A percentile compares a stretch with the other conserved stretches of the same genome.
phyloP scores from a whole-genome alignment of 2,888 invertebrate species.

The Mimachlamys varia region DNA sequence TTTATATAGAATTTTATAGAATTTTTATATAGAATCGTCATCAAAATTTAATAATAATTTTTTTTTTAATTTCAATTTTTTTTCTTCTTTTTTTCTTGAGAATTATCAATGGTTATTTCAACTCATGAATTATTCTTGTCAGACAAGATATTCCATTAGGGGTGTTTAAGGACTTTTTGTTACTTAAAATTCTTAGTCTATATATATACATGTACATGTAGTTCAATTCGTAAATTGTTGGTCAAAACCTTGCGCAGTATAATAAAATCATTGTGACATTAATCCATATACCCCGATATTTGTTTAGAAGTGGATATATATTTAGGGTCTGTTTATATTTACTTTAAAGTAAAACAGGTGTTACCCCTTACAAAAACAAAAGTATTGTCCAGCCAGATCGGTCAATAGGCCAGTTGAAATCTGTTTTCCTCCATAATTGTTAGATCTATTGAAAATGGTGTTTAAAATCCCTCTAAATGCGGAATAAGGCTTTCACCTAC shows the following conservation, averaged over 20 bases:
- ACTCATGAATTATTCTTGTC: too few species aligned
- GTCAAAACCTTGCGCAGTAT: neutral
- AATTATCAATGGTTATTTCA: too few species aligned
- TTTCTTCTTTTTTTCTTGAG: too few species aligned
- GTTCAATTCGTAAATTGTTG: neutral
- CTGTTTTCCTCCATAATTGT: conserved; percentile 9
- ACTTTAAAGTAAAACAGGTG: neutral
- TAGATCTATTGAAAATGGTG: neutral
- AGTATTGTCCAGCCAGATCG: neutral
- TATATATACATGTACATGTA: too few species aligned
- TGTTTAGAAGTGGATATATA: neutral
- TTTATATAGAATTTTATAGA: too few species aligned
- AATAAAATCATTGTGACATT: neutral
- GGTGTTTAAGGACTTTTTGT: too few species aligned
- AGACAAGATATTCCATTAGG: too few species aligned
- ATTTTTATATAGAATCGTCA: too few species aligned
- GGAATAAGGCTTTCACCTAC: conserved; percentile 6
- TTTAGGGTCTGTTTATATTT: neutral
- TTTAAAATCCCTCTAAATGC: conserved; percentile 8
- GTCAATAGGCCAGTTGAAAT: neutral
- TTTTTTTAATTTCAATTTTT: too few species aligned
- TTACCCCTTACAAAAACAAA: neutral
- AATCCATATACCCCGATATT: neutral
- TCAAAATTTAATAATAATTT: too few species aligned
- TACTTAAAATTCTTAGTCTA: neutral